Percentiles rank a stretch among this genome's conserved stretches.
These are phyloP conservation scores for Cichlasoma orientale DNA, from an alignment of 2,797 vertebrate genomes.

Conservation along the genomic window DNA sequence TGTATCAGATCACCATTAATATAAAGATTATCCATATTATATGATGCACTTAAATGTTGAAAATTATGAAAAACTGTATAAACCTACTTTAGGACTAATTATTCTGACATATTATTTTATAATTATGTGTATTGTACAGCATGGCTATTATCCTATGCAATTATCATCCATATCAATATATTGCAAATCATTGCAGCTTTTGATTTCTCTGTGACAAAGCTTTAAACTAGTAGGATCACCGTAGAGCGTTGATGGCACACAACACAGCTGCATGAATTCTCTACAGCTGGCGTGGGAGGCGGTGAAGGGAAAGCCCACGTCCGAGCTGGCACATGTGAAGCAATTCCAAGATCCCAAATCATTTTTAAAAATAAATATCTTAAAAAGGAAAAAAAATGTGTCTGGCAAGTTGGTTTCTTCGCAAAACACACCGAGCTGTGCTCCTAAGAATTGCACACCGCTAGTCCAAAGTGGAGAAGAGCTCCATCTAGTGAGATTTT, in stretches of 20 bases:
- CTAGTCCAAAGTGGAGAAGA: conserved; percentile 11
- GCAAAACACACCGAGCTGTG: neutral
- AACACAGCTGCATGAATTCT: conserved; percentile 88
- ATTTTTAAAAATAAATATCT: conserved; percentile 98
- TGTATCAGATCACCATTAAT: conserved; percentile 72
- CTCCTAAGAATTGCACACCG: neutral
- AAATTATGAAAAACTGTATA: conserved; percentile 72
- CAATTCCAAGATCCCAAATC: conserved; percentile 82
- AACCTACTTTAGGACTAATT: conserved; percentile 76
- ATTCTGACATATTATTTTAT: conserved; percentile 85
- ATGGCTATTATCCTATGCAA: conserved; percentile 99
- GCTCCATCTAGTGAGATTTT: conserved; percentile 60
- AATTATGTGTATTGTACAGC: conserved; percentile 88
- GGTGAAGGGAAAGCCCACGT: conserved; percentile 72
- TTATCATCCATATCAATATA: conserved; percentile 81
- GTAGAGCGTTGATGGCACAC: conserved; percentile 76
- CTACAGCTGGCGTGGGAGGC: conserved; percentile 82
- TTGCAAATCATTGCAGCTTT: conserved; percentile 75
- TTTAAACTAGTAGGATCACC: conserved; percentile 86
- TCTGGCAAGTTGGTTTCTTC: conserved; percentile 18
- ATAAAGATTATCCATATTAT: conserved; percentile 80
- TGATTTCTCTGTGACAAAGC: conserved; percentile 83
- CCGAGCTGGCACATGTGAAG: conserved; percentile 75
- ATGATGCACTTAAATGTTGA: conserved; percentile 92
- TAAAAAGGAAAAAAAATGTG: conserved; percentile 57